Evolutionary conservation across 2,888 invertebrate species (phyloP).

Genomic region (Athalia cordata): DNA sequence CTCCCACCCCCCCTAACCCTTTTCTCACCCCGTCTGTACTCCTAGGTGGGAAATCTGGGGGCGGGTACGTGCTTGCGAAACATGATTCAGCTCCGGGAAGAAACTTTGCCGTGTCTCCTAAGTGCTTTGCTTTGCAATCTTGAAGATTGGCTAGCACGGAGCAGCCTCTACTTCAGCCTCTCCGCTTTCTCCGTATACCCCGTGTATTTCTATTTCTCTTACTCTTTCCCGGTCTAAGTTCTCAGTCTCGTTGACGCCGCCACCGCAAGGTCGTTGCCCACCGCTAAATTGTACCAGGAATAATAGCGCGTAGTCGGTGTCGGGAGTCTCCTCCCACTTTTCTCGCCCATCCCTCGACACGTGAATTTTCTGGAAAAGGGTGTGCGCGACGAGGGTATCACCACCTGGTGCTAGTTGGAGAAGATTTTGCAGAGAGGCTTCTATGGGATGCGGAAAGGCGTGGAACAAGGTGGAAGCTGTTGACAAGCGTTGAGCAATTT

Average conservation of each 20-base stretch:
- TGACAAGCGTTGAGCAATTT: slow-evolving; percentile 71
- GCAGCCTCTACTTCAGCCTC: not conserved
- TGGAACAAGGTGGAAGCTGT: slow-evolving; percentile 48
- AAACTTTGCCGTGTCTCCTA: slow-evolving; percentile 42
- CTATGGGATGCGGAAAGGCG: not conserved
- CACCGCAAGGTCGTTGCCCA: slow-evolving; percentile 23
- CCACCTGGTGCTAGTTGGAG: slow-evolving; percentile 13
- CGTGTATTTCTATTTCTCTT: too few relatives aligned
- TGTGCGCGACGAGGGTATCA: not conserved
- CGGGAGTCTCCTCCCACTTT: not conserved
- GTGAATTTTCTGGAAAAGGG: slow-evolving; percentile 1
- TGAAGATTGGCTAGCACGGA: slow-evolving; percentile 35
- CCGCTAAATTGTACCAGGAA: slow-evolving; percentile 31
- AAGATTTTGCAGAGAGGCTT: not conserved
- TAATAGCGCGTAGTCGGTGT: slow-evolving; percentile 17
- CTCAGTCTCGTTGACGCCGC: slow-evolving; percentile 8
- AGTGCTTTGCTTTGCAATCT: slow-evolving; percentile 45
- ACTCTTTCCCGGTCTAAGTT: too few relatives aligned
- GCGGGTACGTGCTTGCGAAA: slow-evolving; percentile 39
- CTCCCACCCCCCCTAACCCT: not conserved
- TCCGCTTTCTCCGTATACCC: not conserved
- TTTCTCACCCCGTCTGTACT: not conserved
- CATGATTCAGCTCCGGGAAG: slow-evolving; percentile 40
- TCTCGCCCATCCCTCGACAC: not conserved
- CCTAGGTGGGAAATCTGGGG: slow-evolving; percentile 13